Conservation (phyloP, 2,888 invertebrate species). For the Eupithecia subfuscata region DNA sequence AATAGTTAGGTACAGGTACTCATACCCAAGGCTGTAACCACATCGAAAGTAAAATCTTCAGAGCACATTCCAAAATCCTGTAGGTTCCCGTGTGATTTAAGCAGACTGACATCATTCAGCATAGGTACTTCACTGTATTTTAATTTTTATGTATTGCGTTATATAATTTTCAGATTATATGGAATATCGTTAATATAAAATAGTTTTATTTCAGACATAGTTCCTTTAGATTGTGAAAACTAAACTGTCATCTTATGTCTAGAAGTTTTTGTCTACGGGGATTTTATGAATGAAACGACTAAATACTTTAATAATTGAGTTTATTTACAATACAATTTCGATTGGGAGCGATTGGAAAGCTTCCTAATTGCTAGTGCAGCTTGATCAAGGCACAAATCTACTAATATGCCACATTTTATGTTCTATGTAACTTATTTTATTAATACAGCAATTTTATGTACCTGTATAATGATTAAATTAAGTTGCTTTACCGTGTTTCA, state of each 20-base stretch:
- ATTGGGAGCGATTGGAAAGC: slow-evolving; percentile 67
- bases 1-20: too few relatives aligned
- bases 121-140: background rate
- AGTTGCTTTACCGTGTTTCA: background rate
- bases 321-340: slow-evolving; percentile 77
- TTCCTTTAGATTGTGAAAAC: too few relatives aligned
- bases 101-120: background rate
- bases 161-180: slow-evolving; percentile 27
- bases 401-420: slow-evolving; percentile 21
- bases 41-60: background rate
- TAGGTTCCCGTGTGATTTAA: background rate
- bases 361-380: slow-evolving; percentile 61
- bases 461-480: background rate
- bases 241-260: too few relatives aligned
- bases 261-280: background rate
- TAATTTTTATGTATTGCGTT: slow-evolving; percentile 21
- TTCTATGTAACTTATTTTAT: background rate
- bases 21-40: background rate
- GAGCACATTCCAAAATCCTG: background rate
- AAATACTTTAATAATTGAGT: slow-evolving; percentile 57
- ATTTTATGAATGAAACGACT: slow-evolving; percentile 41
- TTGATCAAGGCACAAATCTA: slow-evolving; percentile 65
- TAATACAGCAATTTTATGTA: slow-evolving; percentile 9
- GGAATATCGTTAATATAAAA: slow-evolving; percentile 16
- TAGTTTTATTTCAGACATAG: background rate